These are phyloP conservation scores for Arothron firmamentum DNA, from an alignment of 2,113 vertebrate genomes.

Conservation along the genomic window DNA sequence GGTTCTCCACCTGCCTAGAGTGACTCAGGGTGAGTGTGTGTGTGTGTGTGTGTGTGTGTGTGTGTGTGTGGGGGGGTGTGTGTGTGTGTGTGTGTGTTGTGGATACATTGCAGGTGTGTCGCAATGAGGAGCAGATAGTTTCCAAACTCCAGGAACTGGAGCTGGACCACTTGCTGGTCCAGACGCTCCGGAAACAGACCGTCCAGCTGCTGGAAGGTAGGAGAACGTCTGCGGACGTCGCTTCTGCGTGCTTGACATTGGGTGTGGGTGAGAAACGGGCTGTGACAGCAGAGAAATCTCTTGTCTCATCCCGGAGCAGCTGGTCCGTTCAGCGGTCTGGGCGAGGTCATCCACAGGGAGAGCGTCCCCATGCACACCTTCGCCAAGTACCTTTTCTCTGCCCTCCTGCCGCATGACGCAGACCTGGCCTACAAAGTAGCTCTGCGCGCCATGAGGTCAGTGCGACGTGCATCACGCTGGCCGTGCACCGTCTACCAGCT, in stretches of 20 bases:
- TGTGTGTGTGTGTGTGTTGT: neutral
- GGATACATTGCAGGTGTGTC: constrained; percentile 77
- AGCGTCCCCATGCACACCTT: constrained; percentile 99
- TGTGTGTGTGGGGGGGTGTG: too few relatives aligned
- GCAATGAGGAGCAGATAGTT: constrained; percentile 96
- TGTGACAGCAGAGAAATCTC: neutral
- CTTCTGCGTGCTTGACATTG: too few relatives aligned
- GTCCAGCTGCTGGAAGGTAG: constrained; percentile 92
- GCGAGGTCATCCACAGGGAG: constrained; percentile 96
- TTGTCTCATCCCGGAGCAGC: constrained; percentile 67
- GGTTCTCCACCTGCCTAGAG: neutral
- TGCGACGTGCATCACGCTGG: too few relatives aligned
- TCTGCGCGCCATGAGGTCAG: constrained; percentile 94
- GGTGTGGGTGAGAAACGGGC: too few relatives aligned
- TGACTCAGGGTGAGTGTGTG: too few relatives aligned
- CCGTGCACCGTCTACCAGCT: too few relatives aligned
- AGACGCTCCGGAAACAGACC: constrained; percentile 90
- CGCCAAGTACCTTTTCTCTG: constrained; percentile 96
- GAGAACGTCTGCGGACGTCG: neutral
- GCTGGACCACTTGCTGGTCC: constrained; percentile 87
- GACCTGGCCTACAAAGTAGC: constrained; percentile 96
- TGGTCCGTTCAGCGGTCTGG: constrained; percentile 94
- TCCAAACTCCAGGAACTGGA: constrained; percentile 90
- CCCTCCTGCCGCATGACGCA: constrained; percentile 90
- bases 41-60: too few relatives aligned